Evolutionary conservation across 92 coral and sea anemone species (phyloP).

Genomic region (Chrysogorgia sp.): DNA sequence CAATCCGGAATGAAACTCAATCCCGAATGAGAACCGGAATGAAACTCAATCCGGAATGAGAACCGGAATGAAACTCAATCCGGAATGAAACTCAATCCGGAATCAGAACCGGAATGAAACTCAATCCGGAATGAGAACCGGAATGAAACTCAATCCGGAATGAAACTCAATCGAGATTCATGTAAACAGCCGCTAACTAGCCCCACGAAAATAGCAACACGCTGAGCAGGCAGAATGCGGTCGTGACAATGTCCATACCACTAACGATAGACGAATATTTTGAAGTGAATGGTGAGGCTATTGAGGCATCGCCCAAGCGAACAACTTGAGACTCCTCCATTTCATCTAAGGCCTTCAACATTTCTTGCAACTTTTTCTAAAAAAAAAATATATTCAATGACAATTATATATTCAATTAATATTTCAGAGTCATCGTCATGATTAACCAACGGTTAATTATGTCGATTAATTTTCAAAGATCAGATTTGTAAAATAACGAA

Average conservation of each 20-base stretch:
- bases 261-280: constrained; percentile 86
- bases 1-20: too few relatives aligned
- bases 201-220: neutral
- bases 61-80: too few relatives aligned
- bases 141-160: too few relatives aligned
- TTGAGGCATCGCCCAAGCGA: constrained; percentile 96
- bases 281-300: constrained; percentile 98
- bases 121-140: too few relatives aligned
- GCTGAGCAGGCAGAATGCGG: neutral
- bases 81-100: too few relatives aligned
- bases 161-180: too few relatives aligned
- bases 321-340: constrained; percentile 92
- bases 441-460: neutral
- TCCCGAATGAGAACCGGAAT: too few relatives aligned
- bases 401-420: too few relatives aligned
- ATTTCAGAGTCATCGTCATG: too few relatives aligned
- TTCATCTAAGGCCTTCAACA: constrained; percentile 92
- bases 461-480: neutral
- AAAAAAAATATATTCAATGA: neutral
- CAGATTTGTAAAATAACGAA: too few relatives aligned
- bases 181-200: neutral
- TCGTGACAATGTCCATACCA: constrained; percentile 59
- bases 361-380: constrained; percentile 94
- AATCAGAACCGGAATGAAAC: too few relatives aligned
- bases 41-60: too few relatives aligned